Base-by-base conservation (phyloP, 2,888 invertebrate genomes). In the Lomographa bimaculata region DNA sequence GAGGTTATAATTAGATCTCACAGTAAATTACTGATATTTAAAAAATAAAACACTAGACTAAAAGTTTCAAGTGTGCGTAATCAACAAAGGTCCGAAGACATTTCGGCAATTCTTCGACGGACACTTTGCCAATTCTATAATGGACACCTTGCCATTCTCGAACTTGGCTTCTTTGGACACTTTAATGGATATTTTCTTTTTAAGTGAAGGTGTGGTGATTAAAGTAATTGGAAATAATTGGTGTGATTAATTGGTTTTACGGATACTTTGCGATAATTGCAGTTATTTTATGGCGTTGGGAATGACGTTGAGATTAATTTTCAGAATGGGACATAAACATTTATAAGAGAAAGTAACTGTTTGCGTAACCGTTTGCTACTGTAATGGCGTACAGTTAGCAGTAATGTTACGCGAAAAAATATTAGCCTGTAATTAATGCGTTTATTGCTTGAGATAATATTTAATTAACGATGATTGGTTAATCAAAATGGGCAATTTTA, bases 181-280 rank as follows among this genome's bases (percentile, higher is more conserved):
- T 21, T 5, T 11, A 33, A 25, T 17, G 25, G 20, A 20, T 25
- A 37, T 17, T 20, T 37, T 43, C 26, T 33, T 34, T 36, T 19
- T 35, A 19, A 7, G 11, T 32, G 20, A 42, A 43, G 32, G 32
- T 32, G 36, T 35, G 30, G 35, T 32, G 32, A 32, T 43, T 43
- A 37, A 24, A 36, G 26, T 42, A 41, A 41, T 41, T 41, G 29
- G 16, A 17, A 36, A 18, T 42, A 42, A 43, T 43, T 28, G 36
- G 36, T 25, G 42, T 37, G 36, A 43, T 32, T 37, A 43, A 43
- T 43, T 33, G 42, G 27, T 32, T 37, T 32, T 37, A 19, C 32
- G 9, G 23, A 27, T 14, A 43, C 27, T 43, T 43, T 43, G 12
- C 8, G 18, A 7, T 43, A 32, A 36, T 33, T 27, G 10, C 21